Evolutionary conservation across 2,888 invertebrate species (phyloP).

Genomic region (Tetragnatha montana): DNA sequence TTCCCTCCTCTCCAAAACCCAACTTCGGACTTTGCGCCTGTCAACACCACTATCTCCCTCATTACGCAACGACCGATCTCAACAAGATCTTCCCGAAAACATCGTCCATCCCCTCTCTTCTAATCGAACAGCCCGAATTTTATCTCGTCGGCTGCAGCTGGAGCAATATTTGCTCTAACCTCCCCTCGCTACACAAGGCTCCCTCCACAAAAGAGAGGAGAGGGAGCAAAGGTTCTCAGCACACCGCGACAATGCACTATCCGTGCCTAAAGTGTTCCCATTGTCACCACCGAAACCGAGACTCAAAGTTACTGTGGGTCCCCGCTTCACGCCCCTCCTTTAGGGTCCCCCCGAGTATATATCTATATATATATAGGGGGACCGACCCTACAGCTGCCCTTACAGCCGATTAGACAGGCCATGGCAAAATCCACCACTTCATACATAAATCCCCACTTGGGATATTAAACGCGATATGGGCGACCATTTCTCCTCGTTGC

Average conservation of each 20-base stretch:
- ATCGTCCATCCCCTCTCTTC: not conserved
- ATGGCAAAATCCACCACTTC: constrained; percentile 64
- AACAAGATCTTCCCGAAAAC: too few species aligned
- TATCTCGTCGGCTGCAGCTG: constrained; percentile 55
- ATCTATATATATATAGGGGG: constrained; percentile 42
- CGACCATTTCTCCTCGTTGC: constrained; percentile 25
- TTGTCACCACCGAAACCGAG: constrained; percentile 54
- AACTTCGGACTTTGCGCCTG: too few species aligned
- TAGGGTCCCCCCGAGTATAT: constrained; percentile 25
- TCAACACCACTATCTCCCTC: too few species aligned
- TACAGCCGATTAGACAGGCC: constrained; percentile 59
- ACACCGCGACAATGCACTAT: constrained; percentile 53
- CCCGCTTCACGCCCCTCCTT: constrained; percentile 39
- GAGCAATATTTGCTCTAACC: constrained; percentile 66
- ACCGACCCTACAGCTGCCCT: constrained; percentile 53
- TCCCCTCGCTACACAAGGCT: constrained; percentile 19
- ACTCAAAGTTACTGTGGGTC: constrained; percentile 49
- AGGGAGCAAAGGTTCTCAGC: constrained; percentile 15
- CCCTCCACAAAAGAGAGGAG: not conserved
- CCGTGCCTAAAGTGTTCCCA: constrained; percentile 67
- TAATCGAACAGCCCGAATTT: not conserved
- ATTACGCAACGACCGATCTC: too few species aligned
- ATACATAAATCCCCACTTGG: constrained; percentile 62
- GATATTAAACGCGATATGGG: constrained; percentile 61
- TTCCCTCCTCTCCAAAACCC: too few species aligned